phyloP scores from a whole-genome alignment of 1,140 invertebrate species.

The Euwallacea similis region DNA sequence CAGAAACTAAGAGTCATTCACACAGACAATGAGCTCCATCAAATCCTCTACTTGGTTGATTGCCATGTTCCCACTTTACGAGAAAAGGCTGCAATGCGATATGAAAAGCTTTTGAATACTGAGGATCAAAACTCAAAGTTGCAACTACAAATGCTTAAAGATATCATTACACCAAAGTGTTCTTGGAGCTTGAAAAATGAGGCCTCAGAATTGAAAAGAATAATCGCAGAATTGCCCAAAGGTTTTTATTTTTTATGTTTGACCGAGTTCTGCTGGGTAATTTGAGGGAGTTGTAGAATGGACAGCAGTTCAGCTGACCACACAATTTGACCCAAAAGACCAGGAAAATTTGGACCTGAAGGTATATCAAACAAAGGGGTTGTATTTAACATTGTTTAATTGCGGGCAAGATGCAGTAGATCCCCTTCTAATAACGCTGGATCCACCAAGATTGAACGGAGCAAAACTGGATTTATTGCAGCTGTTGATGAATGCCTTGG shows the following conservation, averaged over 20 bases:
- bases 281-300: slow-evolving; percentile 38
- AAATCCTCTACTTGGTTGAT: slow-evolving; percentile 42
- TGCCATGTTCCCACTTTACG: slow-evolving; percentile 43
- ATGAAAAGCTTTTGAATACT: slow-evolving; percentile 35
- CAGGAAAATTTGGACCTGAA: slow-evolving; percentile 32
- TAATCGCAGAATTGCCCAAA: slow-evolving; percentile 42
- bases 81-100: slow-evolving; percentile 38
- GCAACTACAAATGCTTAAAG: slow-evolving; percentile 27
- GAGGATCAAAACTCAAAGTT: background rate
- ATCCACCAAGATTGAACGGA: slow-evolving; percentile 34
- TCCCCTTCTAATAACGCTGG: slow-evolving; percentile 42
- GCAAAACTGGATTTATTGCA: slow-evolving; percentile 31
- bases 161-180: slow-evolving; percentile 41
- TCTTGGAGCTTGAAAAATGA: slow-evolving; percentile 15
- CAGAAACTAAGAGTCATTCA: slow-evolving; percentile 35
- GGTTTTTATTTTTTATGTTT: slow-evolving; percentile 29
- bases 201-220: slow-evolving; percentile 36
- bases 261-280: too few species aligned
- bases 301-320: slow-evolving; percentile 46
- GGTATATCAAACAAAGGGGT: slow-evolving; percentile 36
- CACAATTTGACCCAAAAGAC: slow-evolving; percentile 39
- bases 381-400: slow-evolving; percentile 44
- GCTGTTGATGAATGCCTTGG: slow-evolving; percentile 31
- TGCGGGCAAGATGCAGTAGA: slow-evolving; percentile 39
- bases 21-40: slow-evolving; percentile 39